These are phyloP conservation scores for Phymatocera aterrima DNA, from an alignment of 2,888 invertebrate genomes.

Conservation along the genomic window DNA sequence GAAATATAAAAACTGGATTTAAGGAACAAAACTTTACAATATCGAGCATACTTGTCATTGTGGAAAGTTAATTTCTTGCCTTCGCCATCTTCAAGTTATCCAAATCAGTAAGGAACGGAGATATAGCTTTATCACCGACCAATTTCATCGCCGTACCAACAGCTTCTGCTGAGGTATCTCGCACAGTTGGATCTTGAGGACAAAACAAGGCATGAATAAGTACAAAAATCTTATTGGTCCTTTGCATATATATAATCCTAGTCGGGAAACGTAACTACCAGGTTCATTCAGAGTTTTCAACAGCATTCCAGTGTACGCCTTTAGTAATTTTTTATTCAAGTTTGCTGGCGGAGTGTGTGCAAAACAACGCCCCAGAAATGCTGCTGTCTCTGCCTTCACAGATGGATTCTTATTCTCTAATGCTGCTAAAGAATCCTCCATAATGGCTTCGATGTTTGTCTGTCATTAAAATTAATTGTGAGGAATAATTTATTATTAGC, in stretches of 20 bases:
- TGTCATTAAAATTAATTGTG: slow-evolving; percentile 72
- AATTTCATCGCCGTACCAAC: slow-evolving; percentile 95
- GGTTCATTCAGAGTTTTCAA: slow-evolving; percentile 88
- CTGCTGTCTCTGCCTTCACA: slow-evolving; percentile 90
- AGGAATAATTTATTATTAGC: not conserved
- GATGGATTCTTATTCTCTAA: slow-evolving; percentile 94
- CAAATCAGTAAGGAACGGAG: slow-evolving; percentile 90
- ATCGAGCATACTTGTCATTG: not conserved
- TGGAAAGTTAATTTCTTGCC: slow-evolving; percentile 68
- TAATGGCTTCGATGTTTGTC: slow-evolving; percentile 88
- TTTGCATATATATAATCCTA: slow-evolving; percentile 63
- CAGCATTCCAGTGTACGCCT: slow-evolving; percentile 86
- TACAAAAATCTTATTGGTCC: not conserved
- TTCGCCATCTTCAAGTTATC: slow-evolving; percentile 95
- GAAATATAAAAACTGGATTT: slow-evolving; percentile 43
- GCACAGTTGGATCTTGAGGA: slow-evolving; percentile 90
- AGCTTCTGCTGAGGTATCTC: slow-evolving; percentile 95
- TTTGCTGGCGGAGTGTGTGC: slow-evolving; percentile 87
- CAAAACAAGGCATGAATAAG: slow-evolving; percentile 57
- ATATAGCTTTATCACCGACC: slow-evolving; percentile 93
- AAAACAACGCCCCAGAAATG: slow-evolving; percentile 90
- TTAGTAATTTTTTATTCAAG: slow-evolving; percentile 93
- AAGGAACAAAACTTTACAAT: slow-evolving; percentile 5
- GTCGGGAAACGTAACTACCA: slow-evolving; percentile 76
- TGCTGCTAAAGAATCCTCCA: slow-evolving; percentile 91